These are phyloP conservation scores for Hydrophis major DNA, from an alignment of 2,797 vertebrate genomes.

Conservation along the genomic window DNA sequence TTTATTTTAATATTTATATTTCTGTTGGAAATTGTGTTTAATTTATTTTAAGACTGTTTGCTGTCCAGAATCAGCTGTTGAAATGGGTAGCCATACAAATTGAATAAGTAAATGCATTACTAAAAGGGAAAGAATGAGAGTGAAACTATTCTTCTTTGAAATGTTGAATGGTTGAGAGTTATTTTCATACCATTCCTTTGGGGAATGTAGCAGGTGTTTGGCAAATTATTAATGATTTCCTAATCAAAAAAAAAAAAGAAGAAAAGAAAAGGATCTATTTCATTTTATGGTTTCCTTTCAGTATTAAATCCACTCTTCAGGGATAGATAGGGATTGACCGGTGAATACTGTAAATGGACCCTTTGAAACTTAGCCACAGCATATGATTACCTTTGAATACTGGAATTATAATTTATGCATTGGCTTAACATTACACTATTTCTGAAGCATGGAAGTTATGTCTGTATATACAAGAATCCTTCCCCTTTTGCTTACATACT, in stretches of 20 bases:
- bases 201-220: neutral
- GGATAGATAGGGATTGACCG: neutral
- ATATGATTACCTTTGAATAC: neutral
- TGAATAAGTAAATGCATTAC: neutral
- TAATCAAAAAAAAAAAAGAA: neutral
- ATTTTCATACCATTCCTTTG: neutral
- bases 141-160: neutral
- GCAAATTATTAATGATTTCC: neutral
- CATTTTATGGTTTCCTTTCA: neutral
- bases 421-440: neutral
- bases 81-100: neutral
- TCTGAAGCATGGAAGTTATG: neutral
- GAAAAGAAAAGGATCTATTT: neutral
- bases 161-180: neutral
- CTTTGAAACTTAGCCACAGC: neutral
- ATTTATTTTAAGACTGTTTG: neutral
- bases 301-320: neutral
- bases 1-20: neutral
- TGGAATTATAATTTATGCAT: neutral
- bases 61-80: neutral
- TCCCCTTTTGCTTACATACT: neutral
- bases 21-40: neutral
- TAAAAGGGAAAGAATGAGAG: neutral
- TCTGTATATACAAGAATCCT: neutral
- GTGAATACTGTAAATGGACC: neutral